These are phyloP conservation scores for Athene cunicularia DNA, from an alignment of 2,113 vertebrate genomes.

Conservation along the genomic window DNA sequence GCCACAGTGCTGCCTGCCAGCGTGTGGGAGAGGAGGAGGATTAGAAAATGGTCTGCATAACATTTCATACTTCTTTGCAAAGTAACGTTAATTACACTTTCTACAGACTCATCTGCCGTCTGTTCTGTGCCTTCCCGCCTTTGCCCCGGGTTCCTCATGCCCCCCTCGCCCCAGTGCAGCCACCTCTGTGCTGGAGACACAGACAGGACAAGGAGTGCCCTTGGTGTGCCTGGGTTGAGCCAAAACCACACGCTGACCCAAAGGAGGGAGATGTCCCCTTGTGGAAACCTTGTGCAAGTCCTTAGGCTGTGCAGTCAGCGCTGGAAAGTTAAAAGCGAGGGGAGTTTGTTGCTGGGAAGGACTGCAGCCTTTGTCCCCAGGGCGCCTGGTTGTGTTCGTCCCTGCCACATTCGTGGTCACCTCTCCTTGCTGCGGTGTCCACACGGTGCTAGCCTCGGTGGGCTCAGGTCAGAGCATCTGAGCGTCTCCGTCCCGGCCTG, in stretches of 20 bases:
- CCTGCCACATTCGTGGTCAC: rapidly evolving
- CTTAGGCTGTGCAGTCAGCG: rapidly evolving
- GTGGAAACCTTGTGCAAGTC: not conserved
- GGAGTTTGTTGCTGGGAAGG: not conserved
- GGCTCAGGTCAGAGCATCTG: not conserved
- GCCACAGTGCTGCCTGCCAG: not conserved
- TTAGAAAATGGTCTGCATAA: too few relatives aligned
- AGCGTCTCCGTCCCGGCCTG: not conserved
- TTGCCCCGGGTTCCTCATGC: not conserved
- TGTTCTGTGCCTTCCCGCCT: not conserved
- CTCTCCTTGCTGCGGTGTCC: not conserved
- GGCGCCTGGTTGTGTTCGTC: not conserved
- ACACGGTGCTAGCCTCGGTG: rapidly evolving
- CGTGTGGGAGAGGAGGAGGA: not conserved
- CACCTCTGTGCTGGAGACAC: not conserved
- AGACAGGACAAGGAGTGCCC: rapidly evolving
- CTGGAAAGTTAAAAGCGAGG: not conserved
- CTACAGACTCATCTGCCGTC: too few relatives aligned
- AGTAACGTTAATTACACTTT: not conserved
- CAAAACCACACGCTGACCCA: not conserved
- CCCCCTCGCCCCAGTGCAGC: not conserved
- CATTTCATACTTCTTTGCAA: not conserved
- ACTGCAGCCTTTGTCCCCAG: not conserved
- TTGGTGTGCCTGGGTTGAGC: not conserved
- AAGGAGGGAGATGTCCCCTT: too few relatives aligned